Evolutionary conservation across 2,888 invertebrate genomes (phyloP).

Genomic region (Busseola fusca): DNA sequence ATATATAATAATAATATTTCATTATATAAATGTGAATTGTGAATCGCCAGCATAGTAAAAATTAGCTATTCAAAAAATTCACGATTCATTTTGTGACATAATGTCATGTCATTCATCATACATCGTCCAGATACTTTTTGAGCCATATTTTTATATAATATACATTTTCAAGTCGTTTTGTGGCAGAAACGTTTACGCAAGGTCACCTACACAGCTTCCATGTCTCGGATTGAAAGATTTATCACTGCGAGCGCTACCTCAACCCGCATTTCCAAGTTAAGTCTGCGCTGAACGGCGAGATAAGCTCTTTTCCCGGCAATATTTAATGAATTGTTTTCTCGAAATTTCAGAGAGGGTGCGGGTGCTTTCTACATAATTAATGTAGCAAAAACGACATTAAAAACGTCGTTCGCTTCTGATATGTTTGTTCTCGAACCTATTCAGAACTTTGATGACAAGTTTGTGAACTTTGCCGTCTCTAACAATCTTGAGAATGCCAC

Average conservation of each 20-base stretch:
- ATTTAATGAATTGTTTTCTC: constrained; percentile 42
- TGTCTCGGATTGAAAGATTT: constrained; percentile 32
- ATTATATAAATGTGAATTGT: too few species aligned
- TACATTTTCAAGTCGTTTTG: neutral
- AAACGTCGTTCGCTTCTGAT: constrained; percentile 3
- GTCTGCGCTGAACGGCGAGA: constrained; percentile 29
- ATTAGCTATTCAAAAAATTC: neutral
- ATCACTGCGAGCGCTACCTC: constrained; percentile 16
- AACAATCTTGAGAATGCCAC: constrained; percentile 23
- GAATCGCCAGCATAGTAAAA: too few species aligned
- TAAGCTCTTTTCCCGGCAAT: constrained; percentile 36
- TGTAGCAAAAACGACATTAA: constrained; percentile 19
- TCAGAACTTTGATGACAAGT: constrained; percentile 30
- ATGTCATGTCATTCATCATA: neutral
- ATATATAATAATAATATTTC: too few species aligned
- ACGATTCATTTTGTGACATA: neutral
- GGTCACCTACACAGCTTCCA: neutral
- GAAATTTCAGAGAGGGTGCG: constrained; percentile 10
- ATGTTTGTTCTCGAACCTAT: constrained; percentile 20
- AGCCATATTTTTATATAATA: neutral
- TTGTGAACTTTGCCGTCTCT: constrained; percentile 22
- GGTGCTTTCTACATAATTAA: constrained; percentile 19
- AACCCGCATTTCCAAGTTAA: constrained; percentile 32
- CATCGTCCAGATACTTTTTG: neutral
- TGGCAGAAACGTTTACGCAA: constrained; percentile 1